phyloP scores from a whole-genome alignment of 2,888 invertebrate genomes.

The Lepeophtheirus nordmannii region DNA sequence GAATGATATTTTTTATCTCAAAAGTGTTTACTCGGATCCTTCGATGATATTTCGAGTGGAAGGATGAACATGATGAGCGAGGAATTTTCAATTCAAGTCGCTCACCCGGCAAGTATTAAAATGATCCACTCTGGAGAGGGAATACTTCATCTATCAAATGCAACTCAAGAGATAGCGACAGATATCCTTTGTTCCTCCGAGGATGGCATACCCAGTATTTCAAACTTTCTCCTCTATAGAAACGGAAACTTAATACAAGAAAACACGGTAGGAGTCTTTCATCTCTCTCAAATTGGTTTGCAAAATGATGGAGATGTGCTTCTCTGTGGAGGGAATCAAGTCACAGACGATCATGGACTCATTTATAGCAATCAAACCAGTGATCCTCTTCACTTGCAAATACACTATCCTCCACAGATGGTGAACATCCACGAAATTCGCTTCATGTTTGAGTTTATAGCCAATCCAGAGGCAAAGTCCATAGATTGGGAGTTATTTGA shows the following conservation, averaged over 20 bases:
- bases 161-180: background rate
- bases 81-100: background rate
- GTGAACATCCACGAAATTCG: background rate
- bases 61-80: background rate
- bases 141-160: background rate
- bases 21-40: background rate
- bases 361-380: background rate
- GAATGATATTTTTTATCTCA: background rate
- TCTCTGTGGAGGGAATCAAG: background rate
- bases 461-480: background rate
- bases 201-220: background rate
- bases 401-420: background rate
- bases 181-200: background rate
- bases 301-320: constrained; percentile 1
- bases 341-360: background rate
- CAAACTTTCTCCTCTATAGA: background rate
- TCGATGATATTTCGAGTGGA: background rate
- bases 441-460: background rate
- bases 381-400: background rate
- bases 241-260: background rate
- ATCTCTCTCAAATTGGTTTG: background rate
- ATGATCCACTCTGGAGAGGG: background rate
- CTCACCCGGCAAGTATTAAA: background rate
- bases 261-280: background rate
- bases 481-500: background rate